Evolutionary conservation across 2,113 vertebrate species (phyloP).

Genomic region (Lynx canadensis): DNA sequence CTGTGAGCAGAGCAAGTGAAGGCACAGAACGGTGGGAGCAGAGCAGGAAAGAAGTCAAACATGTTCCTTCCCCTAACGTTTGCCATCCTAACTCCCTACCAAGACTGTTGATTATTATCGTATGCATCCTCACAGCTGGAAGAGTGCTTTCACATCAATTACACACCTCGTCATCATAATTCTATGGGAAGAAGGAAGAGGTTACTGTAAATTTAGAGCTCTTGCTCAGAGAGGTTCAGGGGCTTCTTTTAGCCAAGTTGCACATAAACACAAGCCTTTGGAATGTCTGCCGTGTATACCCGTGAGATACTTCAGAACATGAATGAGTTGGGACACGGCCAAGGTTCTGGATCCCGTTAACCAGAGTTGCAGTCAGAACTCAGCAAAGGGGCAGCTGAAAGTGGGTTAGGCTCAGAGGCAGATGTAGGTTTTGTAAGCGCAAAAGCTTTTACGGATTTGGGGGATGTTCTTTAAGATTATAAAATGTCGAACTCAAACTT

Average conservation of each 20-base stretch:
- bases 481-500: not conserved
- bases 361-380: not conserved
- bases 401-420: not conserved
- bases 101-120: accelerated
- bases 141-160: not conserved
- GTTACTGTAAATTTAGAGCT: not conserved
- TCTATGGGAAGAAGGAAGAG: not conserved
- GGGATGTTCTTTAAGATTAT: not conserved
- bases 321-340: not conserved
- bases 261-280: not conserved
- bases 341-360: not conserved
- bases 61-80: accelerated
- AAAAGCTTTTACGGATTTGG: not conserved
- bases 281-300: accelerated
- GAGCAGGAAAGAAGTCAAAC: not conserved
- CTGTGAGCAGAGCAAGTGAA: not conserved
- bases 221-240: not conserved
- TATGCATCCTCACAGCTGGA: accelerated
- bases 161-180: not conserved
- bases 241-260: not conserved
- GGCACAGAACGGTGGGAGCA: not conserved
- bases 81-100: not conserved
- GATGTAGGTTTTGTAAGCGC: not conserved
- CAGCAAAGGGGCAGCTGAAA: not conserved
- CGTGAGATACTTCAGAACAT: not conserved